Conservation (phyloP, 2,113 vertebrate genomes). For the Lethenteron reissneri region DNA sequence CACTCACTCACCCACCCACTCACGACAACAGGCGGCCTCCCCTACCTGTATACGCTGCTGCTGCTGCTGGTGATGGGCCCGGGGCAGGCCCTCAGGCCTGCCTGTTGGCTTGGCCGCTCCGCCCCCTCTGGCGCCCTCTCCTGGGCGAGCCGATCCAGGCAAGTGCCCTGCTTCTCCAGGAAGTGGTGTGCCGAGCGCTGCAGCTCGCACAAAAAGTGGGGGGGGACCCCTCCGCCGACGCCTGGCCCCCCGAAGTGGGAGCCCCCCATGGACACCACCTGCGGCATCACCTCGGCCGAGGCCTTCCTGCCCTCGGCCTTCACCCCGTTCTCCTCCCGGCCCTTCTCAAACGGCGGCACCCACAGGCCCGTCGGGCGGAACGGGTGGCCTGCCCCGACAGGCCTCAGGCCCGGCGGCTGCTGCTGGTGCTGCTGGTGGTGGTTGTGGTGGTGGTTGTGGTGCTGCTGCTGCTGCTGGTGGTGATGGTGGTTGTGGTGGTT, state of each 20-base stretch:
- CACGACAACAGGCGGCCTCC: no score
- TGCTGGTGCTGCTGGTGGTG: no score
- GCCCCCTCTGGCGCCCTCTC: neutral
- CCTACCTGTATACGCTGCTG: no score
- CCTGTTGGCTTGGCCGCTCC: no score
- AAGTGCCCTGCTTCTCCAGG: neutral
- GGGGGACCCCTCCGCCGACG: neutral
- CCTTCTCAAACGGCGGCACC: conserved; percentile 4
- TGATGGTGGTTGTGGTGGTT: no score
- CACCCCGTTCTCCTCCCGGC: neutral
- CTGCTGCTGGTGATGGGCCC: no score
- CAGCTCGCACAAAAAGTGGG: conserved; percentile 5
- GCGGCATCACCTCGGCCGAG: neutral
- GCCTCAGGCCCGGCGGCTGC: no score
- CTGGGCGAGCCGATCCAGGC: neutral
- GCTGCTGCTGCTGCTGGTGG: no score
- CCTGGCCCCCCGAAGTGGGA: neutral
- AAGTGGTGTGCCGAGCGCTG: conserved; percentile 3
- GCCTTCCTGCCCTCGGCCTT: neutral
- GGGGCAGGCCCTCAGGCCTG: no score
- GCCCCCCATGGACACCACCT: neutral
- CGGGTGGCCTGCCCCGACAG: neutral
- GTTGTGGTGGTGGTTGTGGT: no score
- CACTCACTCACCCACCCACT: no score
- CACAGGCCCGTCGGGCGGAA: conserved; percentile 4